phyloP scores from a whole-genome alignment of 2,113 vertebrate species.

The Ochotona princeps region DNA sequence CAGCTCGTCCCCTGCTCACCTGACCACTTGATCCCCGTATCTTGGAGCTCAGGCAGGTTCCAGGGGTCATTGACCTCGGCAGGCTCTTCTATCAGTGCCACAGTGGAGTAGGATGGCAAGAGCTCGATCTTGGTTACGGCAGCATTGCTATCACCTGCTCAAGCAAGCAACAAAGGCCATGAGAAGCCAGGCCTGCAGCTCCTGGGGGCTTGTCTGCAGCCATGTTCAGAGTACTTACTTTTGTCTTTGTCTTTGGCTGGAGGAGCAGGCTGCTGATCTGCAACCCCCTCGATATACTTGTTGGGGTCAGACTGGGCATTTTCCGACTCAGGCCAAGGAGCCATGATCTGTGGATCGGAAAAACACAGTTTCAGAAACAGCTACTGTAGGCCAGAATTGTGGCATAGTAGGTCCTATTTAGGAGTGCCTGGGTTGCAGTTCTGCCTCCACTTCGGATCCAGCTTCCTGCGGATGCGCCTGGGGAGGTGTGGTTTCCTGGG shows the following conservation, averaged over 20 bases:
- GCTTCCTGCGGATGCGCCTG: no score
- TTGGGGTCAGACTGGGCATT: conserved; percentile 82
- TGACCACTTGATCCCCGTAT: conserved; percentile 94
- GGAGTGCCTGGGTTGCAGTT: no score
- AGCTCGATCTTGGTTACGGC: conserved; percentile 82
- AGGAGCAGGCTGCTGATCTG: conserved; percentile 69
- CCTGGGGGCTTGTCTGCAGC: fast-evolving
- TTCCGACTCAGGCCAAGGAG: conserved; percentile 90
- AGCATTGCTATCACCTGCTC: conserved; percentile 69
- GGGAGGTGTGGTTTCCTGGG: no score
- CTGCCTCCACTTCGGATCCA: no score
- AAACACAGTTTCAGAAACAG: background rate
- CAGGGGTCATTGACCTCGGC: conserved; percentile 88
- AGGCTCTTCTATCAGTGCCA: conserved; percentile 86
- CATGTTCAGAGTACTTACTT: conserved; percentile 68
- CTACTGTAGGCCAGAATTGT: no score
- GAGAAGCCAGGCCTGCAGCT: fast-evolving
- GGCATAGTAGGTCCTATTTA: no score
- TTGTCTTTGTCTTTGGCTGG: conserved; percentile 76
- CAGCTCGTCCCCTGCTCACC: conserved; percentile 82
- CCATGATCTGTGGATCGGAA: conserved; percentile 89
- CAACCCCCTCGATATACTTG: conserved; percentile 76
- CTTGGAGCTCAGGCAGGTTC: conserved; percentile 91
- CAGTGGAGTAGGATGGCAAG: conserved; percentile 88
- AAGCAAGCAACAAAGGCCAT: background rate